Conservation (phyloP, 1,140 invertebrate species). For the Eciton burchellii region DNA sequence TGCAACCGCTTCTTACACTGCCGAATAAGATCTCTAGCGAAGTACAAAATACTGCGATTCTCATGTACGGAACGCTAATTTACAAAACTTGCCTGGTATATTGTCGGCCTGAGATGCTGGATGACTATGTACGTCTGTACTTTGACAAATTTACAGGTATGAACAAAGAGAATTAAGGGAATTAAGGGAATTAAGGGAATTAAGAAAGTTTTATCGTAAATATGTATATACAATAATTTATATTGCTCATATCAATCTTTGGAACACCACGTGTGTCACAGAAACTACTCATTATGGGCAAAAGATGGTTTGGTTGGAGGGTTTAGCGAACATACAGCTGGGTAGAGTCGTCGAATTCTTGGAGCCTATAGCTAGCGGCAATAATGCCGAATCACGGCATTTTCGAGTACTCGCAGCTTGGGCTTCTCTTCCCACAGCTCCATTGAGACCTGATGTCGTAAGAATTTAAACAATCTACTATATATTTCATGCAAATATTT, state of each 20-base stretch:
- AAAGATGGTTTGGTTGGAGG: conserved; percentile 90
- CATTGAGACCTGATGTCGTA: conserved; percentile 86
- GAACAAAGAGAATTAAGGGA: too few relatives aligned
- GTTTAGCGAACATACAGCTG: conserved; percentile 88
- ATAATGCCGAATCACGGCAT: conserved; percentile 84
- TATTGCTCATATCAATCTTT: conserved; percentile 19
- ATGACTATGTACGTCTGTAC: conserved; percentile 90
- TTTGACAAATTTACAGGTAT: conserved; percentile 88
- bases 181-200: too few relatives aligned
- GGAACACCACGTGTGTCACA: conserved; percentile 74
- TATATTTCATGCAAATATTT: not conserved
- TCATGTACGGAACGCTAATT: conserved; percentile 90
- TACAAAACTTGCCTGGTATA: conserved; percentile 87
- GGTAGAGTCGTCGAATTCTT: conserved; percentile 88
- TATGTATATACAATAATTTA: conserved; percentile 23
- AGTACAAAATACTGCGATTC: conserved; percentile 88
- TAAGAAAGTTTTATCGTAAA: too few relatives aligned
- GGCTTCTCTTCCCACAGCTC: conserved; percentile 86
- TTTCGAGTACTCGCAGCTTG: conserved; percentile 88
- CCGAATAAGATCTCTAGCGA: conserved; percentile 82
- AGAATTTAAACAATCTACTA: conserved; percentile 39
- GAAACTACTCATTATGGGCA: conserved; percentile 88
- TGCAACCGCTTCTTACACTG: conserved; percentile 86
- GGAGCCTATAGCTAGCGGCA: conserved; percentile 86
- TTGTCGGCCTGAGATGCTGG: conserved; percentile 88